Percentiles rank a stretch among this genome's conserved stretches.
phyloP scores from a whole-genome alignment of 2,888 invertebrate species.

The Endotricha flammealis region DNA sequence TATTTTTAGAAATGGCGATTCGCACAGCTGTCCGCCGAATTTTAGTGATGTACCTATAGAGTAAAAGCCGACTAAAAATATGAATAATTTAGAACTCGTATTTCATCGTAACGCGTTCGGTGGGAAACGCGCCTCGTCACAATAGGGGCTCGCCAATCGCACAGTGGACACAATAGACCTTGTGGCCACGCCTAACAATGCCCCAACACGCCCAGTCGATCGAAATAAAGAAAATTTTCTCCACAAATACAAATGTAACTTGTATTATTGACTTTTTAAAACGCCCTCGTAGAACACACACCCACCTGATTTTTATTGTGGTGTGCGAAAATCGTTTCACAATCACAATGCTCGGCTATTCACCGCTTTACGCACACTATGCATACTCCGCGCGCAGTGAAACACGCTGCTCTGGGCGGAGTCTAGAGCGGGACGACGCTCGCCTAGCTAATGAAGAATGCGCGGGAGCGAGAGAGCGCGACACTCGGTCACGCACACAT shows the following conservation, averaged over 20 bases:
- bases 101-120: slow-evolving; percentile 32
- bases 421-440: slow-evolving; percentile 65
- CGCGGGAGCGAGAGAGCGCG: slow-evolving; percentile 50
- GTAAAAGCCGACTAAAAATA: slow-evolving; percentile 19
- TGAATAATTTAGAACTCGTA: slow-evolving; percentile 24
- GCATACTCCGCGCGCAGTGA: slow-evolving; percentile 44
- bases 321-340: slow-evolving; percentile 69
- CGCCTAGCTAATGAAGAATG: slow-evolving; percentile 47
- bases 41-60: slow-evolving; percentile 12
- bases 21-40: slow-evolving; percentile 17
- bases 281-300: slow-evolving; percentile 73
- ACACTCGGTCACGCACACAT: slow-evolving; percentile 59
- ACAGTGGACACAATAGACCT: slow-evolving; percentile 66
- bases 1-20: slow-evolving; percentile 17
- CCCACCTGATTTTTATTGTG: slow-evolving; percentile 67
- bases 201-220: slow-evolving; percentile 64
- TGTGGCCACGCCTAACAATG: slow-evolving; percentile 68
- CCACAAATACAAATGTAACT: slow-evolving; percentile 63
- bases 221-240: slow-evolving; percentile 70
- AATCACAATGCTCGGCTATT: slow-evolving; percentile 69
- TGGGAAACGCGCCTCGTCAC: slow-evolving; percentile 45
- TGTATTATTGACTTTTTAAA: slow-evolving; percentile 77
- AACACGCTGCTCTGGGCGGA: slow-evolving; percentile 67
- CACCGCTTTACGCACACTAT: slow-evolving; percentile 59
- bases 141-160: slow-evolving; percentile 64